A percentile compares a stretch with the other conserved stretches of the same genome.
Conservation (phyloP, 2,888 invertebrate genomes). For the Leptinotarsa peninsularis region DNA sequence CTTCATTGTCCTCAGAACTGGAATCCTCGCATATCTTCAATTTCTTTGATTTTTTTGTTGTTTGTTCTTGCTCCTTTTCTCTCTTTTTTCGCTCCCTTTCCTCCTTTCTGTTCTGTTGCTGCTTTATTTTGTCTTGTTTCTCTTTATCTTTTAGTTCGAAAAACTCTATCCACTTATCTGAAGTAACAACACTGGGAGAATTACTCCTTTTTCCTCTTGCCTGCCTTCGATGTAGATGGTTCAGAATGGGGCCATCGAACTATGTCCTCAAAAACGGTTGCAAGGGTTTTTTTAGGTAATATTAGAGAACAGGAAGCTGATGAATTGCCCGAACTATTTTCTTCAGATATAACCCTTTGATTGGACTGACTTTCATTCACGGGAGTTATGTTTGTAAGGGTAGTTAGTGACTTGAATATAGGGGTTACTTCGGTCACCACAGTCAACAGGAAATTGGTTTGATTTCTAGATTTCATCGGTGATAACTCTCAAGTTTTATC, state of each 20-base stretch:
- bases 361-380: constrained; percentile 1
- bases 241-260: not conserved
- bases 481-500: not conserved
- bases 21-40: not conserved
- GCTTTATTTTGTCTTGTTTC: not conserved
- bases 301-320: not conserved
- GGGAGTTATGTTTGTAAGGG: not conserved
- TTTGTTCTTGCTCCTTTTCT: not conserved
- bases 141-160: not conserved
- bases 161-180: not conserved
- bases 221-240: not conserved
- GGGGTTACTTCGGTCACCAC: not conserved
- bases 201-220: not conserved
- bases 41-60: not conserved
- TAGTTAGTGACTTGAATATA: not conserved
- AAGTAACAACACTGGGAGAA: not conserved
- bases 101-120: not conserved
- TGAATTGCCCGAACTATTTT: not conserved
- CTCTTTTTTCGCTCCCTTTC: not conserved
- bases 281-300: not conserved
- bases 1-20: not conserved
- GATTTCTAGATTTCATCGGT: not conserved
- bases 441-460: not conserved
- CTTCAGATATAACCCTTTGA: not conserved
- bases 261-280: not conserved